Evolutionary conservation across 2,888 invertebrate genomes (phyloP), one percentile per base, ranked within the genome.

Genomic region (Leptopilina drosophilae): DNA sequence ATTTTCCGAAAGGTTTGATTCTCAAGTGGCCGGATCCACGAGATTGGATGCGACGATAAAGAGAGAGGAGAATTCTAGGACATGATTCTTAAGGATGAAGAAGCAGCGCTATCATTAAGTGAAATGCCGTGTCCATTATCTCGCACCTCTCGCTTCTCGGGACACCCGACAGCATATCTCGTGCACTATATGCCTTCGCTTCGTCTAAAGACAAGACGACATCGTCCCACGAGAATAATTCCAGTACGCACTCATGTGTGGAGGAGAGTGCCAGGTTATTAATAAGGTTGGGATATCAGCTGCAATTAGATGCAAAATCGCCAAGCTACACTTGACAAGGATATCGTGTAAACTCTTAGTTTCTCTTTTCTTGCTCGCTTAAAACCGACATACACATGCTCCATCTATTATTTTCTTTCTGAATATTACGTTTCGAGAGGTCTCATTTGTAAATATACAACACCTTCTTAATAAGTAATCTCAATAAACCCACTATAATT

Each of bases 81-180:
- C 82, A 78, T 64, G 80, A 80, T 77, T 84, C 76, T 81, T 78
- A 78, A 78, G 79, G 80, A 81, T 20, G 79, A 82, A 82, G 81
- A 85, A 87, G 88, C 88, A 87, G 88, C 87, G 91, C 91, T 91
- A 91, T 91, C 91, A 91, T 91, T 91, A 91, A 91, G 91, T 91
- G 91, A 91, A 91, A 91, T 91, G 91, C 91, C 91, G 88, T 91
- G 91, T 91, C 91, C 91, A 87, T 89, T 90, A 90, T 90, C 90
- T 88, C 86, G 79, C 80, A 84, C 84, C 86, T 87, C 87, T 87
- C 87, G 84, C 86, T 83, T 83, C 82, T 80, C 82, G 80, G 81
- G 77, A 78, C 82, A 78, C 81, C 78, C 83, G 78, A 76, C 82
- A 81, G 80, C 79, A 78, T 77, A 67, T 78, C 85, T 87, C 84